phyloP scores from a whole-genome alignment of 2,797 vertebrate genomes.

The Craterocephalus amniculus region DNA sequence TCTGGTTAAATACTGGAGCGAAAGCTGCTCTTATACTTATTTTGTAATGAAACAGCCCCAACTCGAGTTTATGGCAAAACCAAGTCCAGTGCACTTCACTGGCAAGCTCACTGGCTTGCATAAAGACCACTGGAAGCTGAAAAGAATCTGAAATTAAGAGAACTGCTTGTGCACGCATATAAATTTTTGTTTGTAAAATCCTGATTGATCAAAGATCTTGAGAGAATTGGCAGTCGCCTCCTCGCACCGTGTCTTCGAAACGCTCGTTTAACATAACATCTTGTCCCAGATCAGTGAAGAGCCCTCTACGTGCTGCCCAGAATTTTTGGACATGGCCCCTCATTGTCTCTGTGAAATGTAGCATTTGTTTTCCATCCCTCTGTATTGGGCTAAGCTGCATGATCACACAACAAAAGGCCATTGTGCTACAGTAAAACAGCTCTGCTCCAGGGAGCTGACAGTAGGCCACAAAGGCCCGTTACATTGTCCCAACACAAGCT shows the following conservation, averaged over 20 bases:
- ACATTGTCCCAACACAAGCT: constrained; percentile 74
- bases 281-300: constrained; percentile 18
- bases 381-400: constrained; percentile 67
- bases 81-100: constrained; percentile 15
- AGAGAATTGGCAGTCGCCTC: constrained; percentile 5
- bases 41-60: constrained; percentile 44
- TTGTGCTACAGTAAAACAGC: constrained; percentile 74
- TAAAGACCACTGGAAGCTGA: constrained; percentile 16
- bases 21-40: constrained; percentile 60
- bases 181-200: constrained; percentile 2
- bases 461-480: constrained; percentile 77
- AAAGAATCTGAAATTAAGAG: constrained; percentile 17
- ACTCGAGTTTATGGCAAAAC: constrained; percentile 24
- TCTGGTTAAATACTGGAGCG: constrained; percentile 61
- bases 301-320: constrained; percentile 8
- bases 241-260: constrained; percentile 9
- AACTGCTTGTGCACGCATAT: not conserved
- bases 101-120: constrained; percentile 1
- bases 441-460: constrained; percentile 70
- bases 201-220: constrained; percentile 19
- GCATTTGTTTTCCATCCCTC: constrained; percentile 71
- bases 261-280: constrained; percentile 22
- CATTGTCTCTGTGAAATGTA: constrained; percentile 18
- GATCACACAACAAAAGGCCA: constrained; percentile 74
- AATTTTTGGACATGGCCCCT: constrained; percentile 20